Evolutionary conservation across 2,888 invertebrate species (phyloP).

Genomic region (Melanostoma mellinum): DNA sequence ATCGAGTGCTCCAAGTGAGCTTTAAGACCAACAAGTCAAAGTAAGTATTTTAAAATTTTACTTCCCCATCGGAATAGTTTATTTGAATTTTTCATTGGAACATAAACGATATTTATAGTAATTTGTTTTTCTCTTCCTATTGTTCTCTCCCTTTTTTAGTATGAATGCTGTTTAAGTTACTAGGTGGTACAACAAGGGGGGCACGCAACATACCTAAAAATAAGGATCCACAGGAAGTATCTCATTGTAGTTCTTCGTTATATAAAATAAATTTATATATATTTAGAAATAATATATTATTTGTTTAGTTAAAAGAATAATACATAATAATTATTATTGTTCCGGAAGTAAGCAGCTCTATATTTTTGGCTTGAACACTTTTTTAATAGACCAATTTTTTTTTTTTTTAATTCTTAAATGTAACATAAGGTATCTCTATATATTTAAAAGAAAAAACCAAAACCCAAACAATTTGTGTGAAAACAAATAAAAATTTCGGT

Average conservation of each 20-base stretch:
- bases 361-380: constrained; percentile 22
- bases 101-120: constrained; percentile 24
- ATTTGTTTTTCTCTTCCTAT: constrained; percentile 43
- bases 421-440: too few relatives aligned
- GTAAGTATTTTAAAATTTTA: constrained; percentile 75
- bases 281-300: constrained; percentile 42
- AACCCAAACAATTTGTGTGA: too few relatives aligned
- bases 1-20: constrained; percentile 98
- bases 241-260: constrained; percentile 60
- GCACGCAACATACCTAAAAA: constrained; percentile 16
- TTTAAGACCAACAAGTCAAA: constrained; percentile 95
- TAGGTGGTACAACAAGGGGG: constrained; percentile 32
- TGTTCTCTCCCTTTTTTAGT: constrained; percentile 55
- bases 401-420: not conserved
- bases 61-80: not conserved
- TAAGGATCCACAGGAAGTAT: constrained; percentile 57
- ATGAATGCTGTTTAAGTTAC: constrained; percentile 66
- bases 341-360: constrained; percentile 50
- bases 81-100: constrained; percentile 3
- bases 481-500: constrained; percentile 15
- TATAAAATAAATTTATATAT: constrained; percentile 38
- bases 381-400: constrained; percentile 30
- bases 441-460: too few relatives aligned
- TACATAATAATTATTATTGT: constrained; percentile 23
- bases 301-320: constrained; percentile 38